phyloP scores from a whole-genome alignment of 2,888 invertebrate species.

The Pollenia labialis region DNA sequence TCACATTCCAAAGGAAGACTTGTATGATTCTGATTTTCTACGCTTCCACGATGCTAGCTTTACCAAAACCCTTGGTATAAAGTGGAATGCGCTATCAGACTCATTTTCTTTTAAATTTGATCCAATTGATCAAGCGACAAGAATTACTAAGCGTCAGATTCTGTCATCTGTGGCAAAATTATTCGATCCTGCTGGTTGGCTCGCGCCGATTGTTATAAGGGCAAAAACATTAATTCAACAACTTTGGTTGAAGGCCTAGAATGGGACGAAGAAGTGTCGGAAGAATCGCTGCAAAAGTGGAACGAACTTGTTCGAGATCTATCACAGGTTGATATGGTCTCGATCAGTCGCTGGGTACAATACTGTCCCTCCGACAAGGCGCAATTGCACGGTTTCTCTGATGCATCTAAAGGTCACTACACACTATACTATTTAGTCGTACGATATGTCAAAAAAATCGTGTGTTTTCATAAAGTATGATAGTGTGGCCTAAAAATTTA shows the following conservation, averaged over 20 bases:
- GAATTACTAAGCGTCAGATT: background rate
- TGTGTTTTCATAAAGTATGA: no score
- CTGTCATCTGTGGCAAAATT: constrained; percentile 1
- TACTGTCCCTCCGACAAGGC: background rate
- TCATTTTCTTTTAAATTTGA: background rate
- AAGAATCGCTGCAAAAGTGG: background rate
- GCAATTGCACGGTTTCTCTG: background rate
- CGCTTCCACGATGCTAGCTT: background rate
- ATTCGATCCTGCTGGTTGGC: background rate
- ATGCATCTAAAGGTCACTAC: no score
- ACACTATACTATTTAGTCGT: no score
- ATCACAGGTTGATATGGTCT: background rate
- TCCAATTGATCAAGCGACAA: background rate
- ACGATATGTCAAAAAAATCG: no score
- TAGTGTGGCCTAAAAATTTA: no score
- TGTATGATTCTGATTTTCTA: background rate
- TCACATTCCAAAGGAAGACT: background rate
- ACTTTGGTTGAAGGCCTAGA: background rate
- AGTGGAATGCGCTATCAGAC: background rate
- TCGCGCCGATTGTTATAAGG: no score
- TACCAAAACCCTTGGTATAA: background rate
- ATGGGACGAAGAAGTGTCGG: background rate
- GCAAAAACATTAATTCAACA: no score
- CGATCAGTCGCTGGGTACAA: background rate
- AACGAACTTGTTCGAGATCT: background rate